Conservation (phyloP, 2,113 vertebrate species). For the Phrynocephalus versicolor region DNA sequence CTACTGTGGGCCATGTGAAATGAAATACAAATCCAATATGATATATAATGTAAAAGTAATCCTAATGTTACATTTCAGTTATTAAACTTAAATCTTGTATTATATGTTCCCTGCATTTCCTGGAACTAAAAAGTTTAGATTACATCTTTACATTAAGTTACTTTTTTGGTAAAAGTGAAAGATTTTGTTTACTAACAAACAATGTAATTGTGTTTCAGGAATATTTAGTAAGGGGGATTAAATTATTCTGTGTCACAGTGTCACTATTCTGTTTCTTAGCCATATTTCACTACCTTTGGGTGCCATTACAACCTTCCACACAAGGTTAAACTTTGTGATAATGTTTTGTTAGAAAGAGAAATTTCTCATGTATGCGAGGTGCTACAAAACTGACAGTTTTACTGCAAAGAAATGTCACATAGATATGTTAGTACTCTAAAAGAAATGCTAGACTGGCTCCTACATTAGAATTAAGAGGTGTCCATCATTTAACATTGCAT, state of each 20-base stretch:
- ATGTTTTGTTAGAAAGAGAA: conserved; percentile 60
- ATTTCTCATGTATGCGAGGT: conserved; percentile 52
- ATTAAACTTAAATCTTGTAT: neutral
- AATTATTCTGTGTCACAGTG: conserved; percentile 48
- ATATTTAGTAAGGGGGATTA: conserved; percentile 54
- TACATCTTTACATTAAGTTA: conserved; percentile 17
- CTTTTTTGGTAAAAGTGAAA: conserved; percentile 40
- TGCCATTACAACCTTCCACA: conserved; percentile 56
- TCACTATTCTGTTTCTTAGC: conserved; percentile 48
- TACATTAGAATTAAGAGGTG: conserved; percentile 40
- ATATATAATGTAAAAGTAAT: neutral
- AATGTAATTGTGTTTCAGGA: neutral
- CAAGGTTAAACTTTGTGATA: conserved; percentile 68
- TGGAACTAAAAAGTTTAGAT: neutral
- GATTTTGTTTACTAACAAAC: conserved; percentile 52
- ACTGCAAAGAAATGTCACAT: conserved; percentile 35
- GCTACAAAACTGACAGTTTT: conserved; percentile 33
- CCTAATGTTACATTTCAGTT: neutral
- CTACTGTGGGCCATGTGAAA: neutral
- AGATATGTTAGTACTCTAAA: conserved; percentile 21
- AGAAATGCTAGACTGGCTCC: conserved; percentile 42
- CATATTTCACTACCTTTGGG: conserved; percentile 64
- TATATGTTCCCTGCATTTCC: conserved; percentile 6
- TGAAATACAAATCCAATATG: conserved; percentile 5
- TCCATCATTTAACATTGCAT: conserved; percentile 17